These are phyloP conservation scores for Paralichthys olivaceus DNA, from an alignment of 2,113 vertebrate species.

Conservation along the genomic window DNA sequence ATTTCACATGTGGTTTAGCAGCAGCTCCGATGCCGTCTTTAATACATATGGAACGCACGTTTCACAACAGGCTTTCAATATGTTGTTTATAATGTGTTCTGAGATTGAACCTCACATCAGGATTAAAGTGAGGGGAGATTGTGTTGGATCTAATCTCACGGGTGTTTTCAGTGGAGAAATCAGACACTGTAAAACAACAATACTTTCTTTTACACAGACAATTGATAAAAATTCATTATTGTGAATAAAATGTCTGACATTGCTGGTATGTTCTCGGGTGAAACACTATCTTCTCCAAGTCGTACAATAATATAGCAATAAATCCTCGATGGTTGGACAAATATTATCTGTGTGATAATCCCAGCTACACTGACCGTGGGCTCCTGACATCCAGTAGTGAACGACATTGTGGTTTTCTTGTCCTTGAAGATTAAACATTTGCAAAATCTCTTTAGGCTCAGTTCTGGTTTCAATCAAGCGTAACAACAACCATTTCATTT, in stretches of 20 bases:
- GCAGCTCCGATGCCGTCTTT: not conserved
- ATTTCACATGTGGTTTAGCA: slow-evolving; percentile 19
- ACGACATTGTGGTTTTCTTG: too few species aligned
- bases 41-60: not conserved
- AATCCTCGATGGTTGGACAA: too few species aligned
- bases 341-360: too few species aligned
- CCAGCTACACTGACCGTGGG: too few species aligned
- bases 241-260: not conserved
- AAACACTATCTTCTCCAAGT: too few species aligned
- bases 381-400: too few species aligned
- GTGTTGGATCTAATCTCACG: slow-evolving; percentile 17
- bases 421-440: too few species aligned
- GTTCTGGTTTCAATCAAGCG: too few species aligned
- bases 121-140: slow-evolving; percentile 33
- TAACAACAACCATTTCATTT: too few species aligned
- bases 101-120: not conserved
- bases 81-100: not conserved
- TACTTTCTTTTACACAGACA: not conserved
- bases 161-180: not conserved
- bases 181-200: not conserved
- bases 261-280: too few species aligned
- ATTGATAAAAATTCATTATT: not conserved
- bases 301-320: too few species aligned
- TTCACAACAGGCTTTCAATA: slow-evolving; percentile 7
- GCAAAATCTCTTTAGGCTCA: too few species aligned